A percentile compares a stretch with the other conserved stretches of the same genome.
Evolutionary conservation across 1,140 invertebrate species (phyloP).

Genomic region (Drosophila sproati): DNA sequence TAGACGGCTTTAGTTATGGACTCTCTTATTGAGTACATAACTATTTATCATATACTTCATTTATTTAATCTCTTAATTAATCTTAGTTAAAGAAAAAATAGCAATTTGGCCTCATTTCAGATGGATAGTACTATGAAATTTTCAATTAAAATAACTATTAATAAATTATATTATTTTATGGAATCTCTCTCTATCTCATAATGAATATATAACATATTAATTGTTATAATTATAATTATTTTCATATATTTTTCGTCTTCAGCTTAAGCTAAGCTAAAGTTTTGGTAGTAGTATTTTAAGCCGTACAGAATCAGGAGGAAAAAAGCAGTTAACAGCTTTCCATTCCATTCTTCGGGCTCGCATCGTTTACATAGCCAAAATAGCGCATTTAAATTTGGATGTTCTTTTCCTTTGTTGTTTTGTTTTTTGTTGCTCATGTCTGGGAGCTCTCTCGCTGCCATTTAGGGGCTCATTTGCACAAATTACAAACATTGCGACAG

Average conservation of each 20-base stretch:
- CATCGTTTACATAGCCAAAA: conserved; percentile 63
- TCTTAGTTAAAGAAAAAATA: conserved; percentile 4
- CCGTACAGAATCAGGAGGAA: conserved; percentile 1
- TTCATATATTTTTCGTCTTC: no score
- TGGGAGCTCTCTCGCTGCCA: conserved; percentile 49
- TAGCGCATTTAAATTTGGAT: conserved; percentile 65
- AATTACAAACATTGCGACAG: conserved; percentile 79
- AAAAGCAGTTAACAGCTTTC: conserved; percentile 68
- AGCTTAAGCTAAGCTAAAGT: not conserved
- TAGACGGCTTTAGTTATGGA: not conserved
- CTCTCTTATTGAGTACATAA: no score
- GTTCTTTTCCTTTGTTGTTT: conserved; percentile 16
- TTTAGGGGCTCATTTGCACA: conserved; percentile 81
- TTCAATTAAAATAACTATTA: not conserved
- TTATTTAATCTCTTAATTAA: not conserved
- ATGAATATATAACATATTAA: no score
- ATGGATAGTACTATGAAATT: not conserved
- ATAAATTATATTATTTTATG: no score
- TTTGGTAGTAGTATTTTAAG: conserved; percentile 27
- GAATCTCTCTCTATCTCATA: no score
- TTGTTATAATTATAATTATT: no score
- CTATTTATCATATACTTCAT: not conserved
- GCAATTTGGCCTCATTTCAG: not conserved
- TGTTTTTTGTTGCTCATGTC: conserved; percentile 23
- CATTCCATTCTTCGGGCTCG: conserved; percentile 42